Evolutionary conservation across 1,140 invertebrate species (phyloP).

Genomic region (Bombus terrestris): DNA sequence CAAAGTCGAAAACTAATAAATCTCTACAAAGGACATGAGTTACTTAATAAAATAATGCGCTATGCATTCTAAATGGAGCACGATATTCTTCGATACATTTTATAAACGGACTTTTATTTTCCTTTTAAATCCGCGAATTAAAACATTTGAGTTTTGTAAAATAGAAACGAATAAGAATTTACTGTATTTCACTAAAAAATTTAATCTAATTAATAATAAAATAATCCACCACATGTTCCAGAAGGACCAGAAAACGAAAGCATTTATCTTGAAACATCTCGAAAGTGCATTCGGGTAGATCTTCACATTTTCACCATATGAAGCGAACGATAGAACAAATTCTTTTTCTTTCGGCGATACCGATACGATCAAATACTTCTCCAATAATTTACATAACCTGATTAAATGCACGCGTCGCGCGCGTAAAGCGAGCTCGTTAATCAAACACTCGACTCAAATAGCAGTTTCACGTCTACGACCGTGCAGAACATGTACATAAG

Average conservation of each 20-base stretch:
- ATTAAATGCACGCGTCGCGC: neutral
- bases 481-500: neutral
- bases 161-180: neutral
- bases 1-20: neutral
- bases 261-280: neutral
- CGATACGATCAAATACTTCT: neutral
- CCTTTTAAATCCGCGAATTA: neutral
- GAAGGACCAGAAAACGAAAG: neutral
- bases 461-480: neutral
- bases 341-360: neutral
- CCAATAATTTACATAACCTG: slow-evolving; percentile 6
- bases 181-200: neutral
- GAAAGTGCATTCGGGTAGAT: too few species aligned
- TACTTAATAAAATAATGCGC: neutral
- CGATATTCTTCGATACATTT: neutral
- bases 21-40: neutral
- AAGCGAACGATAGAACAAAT: neutral
- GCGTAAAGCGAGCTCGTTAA: slow-evolving; percentile 9
- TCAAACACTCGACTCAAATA: slow-evolving; percentile 15
- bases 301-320: neutral
- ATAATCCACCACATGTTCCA: neutral
- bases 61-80: neutral
- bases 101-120: neutral
- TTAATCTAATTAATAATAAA: neutral
- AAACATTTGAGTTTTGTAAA: neutral